Evolutionary conservation across 2,888 invertebrate genomes (phyloP).

Genomic region (Rhimphoctona megacephalus): DNA sequence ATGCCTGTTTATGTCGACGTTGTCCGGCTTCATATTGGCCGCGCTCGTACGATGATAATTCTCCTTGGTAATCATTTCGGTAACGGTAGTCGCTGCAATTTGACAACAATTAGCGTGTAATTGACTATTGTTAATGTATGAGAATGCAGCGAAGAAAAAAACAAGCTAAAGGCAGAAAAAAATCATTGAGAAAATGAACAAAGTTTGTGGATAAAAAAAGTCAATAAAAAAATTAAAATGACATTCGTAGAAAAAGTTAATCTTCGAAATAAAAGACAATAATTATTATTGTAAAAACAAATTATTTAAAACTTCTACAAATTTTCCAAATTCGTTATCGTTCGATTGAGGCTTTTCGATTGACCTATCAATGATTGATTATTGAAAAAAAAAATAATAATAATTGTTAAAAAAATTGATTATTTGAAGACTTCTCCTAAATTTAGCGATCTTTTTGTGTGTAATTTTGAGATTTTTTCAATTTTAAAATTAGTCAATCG

Average conservation of each 20-base stretch:
- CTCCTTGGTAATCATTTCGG: constrained; percentile 85
- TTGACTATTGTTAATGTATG: not conserved
- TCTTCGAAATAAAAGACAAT: too few species aligned
- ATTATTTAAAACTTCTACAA: too few species aligned
- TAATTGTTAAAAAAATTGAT: too few species aligned
- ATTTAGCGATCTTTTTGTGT: too few species aligned
- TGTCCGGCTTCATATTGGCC: constrained; percentile 87
- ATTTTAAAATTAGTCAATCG: not conserved
- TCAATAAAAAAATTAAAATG: not conserved
- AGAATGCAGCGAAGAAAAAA: not conserved
- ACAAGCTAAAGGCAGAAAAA: not conserved
- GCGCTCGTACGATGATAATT: constrained; percentile 85
- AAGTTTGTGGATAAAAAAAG: not conserved
- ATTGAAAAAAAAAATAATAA: too few species aligned
- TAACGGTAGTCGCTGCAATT: constrained; percentile 81
- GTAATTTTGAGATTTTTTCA: not conserved
- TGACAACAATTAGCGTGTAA: constrained; percentile 40
- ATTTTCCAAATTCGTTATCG: too few species aligned
- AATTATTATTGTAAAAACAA: too few species aligned
- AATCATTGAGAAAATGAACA: not conserved
- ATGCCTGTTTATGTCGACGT: constrained; percentile 88
- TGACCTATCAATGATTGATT: too few species aligned
- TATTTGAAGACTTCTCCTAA: too few species aligned
- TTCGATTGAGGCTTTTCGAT: too few species aligned
- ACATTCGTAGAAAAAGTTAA: too few species aligned